Evolutionary conservation across 2,888 invertebrate species (phyloP), one percentile per base, ranked within the genome.

Genomic region (Diplolepis rosae): DNA sequence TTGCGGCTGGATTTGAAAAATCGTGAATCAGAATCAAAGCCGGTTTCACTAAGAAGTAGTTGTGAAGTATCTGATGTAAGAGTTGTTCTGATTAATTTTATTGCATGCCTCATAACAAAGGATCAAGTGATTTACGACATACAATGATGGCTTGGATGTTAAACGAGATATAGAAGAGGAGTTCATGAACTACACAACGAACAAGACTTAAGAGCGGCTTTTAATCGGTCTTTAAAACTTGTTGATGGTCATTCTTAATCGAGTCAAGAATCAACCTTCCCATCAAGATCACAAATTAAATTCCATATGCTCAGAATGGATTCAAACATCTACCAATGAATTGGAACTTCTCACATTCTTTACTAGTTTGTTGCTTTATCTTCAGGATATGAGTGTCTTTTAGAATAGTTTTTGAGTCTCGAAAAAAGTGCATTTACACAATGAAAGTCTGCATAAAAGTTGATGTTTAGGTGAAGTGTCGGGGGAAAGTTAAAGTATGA

Each of bases 51-150:
- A 56, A n/a, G 22, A 24, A 61, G 32, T 18, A 11, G 22, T 39
- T 22, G 13, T 39, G 22, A 56, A 56, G 56, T 56, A 35, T 32
- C 22, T 56, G 22, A 39, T 61, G 61, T 61, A 61, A 61, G 61
- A 61, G 61, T 61, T 61, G 61, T 61, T 61, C 61, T 61, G 61
- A 61, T 61, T 61, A 61, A 39, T 61, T 61, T 61, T 61, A 61
- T 61, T 27, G 61, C 61, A 24, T 61, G 35, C 39, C 18, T 39
- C 39, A 61, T 39, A 39, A 39, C 22, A 35, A 39, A 18, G 13
- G 24, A 3, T n/a, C n/a, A n/a, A 18, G 32, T 61, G 61, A 61
- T 61, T 61, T 61, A 61, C 24, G 13, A 35, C 35, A 61, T 39
- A 24, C 61, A 24, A 61, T 39, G 6, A 27, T 52, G 15, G 39